These are phyloP conservation scores for Maniola hyperantus DNA, from an alignment of 2,888 invertebrate genomes.

Conservation along the genomic window DNA sequence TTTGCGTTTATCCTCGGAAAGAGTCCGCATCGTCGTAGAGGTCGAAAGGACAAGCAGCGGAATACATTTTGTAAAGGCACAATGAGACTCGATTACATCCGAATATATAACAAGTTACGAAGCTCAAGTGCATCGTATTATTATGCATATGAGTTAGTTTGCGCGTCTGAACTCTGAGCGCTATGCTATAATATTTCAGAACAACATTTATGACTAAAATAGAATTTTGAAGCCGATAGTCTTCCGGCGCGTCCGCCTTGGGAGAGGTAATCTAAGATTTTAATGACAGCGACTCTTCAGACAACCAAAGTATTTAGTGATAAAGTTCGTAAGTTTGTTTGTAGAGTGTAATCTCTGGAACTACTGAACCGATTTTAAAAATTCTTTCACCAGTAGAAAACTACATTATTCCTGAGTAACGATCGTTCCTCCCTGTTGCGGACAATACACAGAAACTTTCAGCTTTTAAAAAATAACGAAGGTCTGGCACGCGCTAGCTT, in stretches of 20 bases:
- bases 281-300: background rate
- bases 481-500: no score
- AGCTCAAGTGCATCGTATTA: conserved; percentile 57
- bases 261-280: conserved; percentile 4
- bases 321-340: no score
- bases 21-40: conserved; percentile 45
- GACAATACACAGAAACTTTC: no score
- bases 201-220: conserved; percentile 14
- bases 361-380: no score
- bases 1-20: conserved; percentile 22
- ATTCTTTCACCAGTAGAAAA: no score
- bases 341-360: no score
- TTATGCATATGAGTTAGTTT: conserved; percentile 46
- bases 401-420: no score
- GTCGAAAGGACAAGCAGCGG: conserved; percentile 42
- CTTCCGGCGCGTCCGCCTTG: conserved; percentile 6
- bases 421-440: no score
- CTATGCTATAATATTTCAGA: background rate
- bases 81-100: conserved; percentile 56
- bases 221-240: background rate
- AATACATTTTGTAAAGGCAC: conserved; percentile 48
- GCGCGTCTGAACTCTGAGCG: background rate
- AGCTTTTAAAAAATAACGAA: no score
- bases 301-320: no score
- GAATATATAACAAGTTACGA: conserved; percentile 55